A percentile compares a stretch with the other conserved stretches of the same genome.
These are phyloP conservation scores for Chionomys nivalis DNA, from an alignment of 2,113 vertebrate genomes.

Conservation along the genomic window DNA sequence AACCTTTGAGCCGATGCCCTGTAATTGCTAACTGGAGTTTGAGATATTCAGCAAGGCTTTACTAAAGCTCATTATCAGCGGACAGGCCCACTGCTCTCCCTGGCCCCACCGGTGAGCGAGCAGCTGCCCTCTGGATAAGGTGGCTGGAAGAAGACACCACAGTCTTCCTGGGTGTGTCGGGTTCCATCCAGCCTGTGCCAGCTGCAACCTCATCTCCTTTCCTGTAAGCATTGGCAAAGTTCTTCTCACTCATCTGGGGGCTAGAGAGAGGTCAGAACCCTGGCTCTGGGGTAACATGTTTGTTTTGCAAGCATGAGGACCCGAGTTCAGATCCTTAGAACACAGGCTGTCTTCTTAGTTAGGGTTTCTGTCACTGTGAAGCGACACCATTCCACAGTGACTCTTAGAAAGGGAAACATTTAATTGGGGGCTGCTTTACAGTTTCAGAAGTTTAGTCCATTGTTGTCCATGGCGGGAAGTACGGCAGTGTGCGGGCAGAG, in stretches of 20 bases:
- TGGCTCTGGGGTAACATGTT: neutral
- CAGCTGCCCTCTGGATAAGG: slow-evolving; percentile 61
- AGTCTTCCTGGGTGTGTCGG: neutral
- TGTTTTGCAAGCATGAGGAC: neutral
- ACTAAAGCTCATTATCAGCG: slow-evolving; percentile 66
- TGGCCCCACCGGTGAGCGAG: slow-evolving; percentile 49
- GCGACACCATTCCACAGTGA: neutral
- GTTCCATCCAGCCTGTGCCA: slow-evolving; percentile 13
- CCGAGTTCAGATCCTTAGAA: neutral
- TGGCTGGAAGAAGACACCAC: slow-evolving; percentile 20
- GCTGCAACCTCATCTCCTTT: slow-evolving; percentile 7
- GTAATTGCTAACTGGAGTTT: slow-evolving; percentile 70
- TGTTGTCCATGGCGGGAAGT: neutral
- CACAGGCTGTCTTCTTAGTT: neutral
- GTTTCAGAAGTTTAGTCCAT: neutral
- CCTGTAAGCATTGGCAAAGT: neutral
- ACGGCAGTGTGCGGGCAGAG: neutral
- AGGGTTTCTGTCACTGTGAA: neutral
- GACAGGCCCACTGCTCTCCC: slow-evolving; percentile 47
- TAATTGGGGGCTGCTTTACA: neutral
- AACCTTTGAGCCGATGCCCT: slow-evolving; percentile 58
- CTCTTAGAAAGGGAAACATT: neutral
- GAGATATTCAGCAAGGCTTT: slow-evolving; percentile 70
- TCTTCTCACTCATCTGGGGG: neutral
- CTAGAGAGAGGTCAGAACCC: neutral